Base-by-base conservation (phyloP, 2,113 vertebrate species). In the Chionodraco myersi region DNA sequence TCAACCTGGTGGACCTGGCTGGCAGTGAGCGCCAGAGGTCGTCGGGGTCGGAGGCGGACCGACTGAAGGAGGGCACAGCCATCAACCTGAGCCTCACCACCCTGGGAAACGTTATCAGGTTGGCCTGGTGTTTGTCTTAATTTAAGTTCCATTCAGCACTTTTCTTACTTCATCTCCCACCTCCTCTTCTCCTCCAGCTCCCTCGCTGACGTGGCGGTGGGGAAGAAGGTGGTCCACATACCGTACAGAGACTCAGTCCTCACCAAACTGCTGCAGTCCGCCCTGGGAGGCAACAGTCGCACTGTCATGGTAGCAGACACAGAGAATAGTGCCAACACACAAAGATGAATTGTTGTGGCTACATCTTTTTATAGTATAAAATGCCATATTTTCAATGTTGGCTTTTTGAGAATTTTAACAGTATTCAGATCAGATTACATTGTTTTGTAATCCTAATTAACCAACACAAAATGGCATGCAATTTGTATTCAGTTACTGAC, bases 51-150 rank as follows among this genome's bases (percentile, higher is more conserved):
- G 96, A 97, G 92, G 95, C 95, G 5, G 96, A 97, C 85, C 92
- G 96, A 56, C 92, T 97, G 48, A 95, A 93, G 77, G 97, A 98
- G 91, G 96, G 97, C 71, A 95, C 95, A 0, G 94, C 92, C 66
- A 96, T 97, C 87, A 97, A 97, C 86, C 93, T 97, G 88, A 98
- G 97, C 79, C 93, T 97, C 83, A 96, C 97, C 85, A 97, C 93
- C 0, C 90, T 97, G 82, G 97, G 96, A 61, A 97, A 97, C 2
- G 97, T 97, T 47, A 97, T 97, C 94, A 97, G 96, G 97, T 97
- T 61, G 34, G 65, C 2, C 23, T 8, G 45, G 2, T 13, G 15
- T 44, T 59, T 1, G 2, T 6, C 23, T 44, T 14, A 3, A 6
- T 64, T 16, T 21, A 5, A 0, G 41, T 52, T 23, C 23, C 13